Conservation (phyloP, 2,797 vertebrate species). For the Sebastes miniatus region DNA sequence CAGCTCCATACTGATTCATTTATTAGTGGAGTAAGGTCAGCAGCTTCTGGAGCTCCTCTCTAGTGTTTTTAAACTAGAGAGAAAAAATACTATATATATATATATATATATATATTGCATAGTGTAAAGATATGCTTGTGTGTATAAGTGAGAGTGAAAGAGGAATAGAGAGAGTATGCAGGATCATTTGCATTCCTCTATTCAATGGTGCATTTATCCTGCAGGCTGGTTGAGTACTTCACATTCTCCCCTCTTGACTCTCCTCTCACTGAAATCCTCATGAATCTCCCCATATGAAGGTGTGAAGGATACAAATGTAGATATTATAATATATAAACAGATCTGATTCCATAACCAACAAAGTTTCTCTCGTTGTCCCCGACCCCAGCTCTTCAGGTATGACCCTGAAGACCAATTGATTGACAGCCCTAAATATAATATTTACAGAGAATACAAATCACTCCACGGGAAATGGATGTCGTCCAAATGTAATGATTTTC, state of each 20-base stretch:
- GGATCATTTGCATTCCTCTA: constrained; percentile 26
- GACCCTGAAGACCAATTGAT: constrained; percentile 50
- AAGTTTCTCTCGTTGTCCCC: not conserved
- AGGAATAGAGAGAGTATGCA: not conserved
- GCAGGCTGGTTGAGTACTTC: constrained; percentile 2
- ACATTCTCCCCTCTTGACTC: not conserved
- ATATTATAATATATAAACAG: not conserved
- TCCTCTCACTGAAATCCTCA: not conserved
- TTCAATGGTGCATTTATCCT: constrained; percentile 7
- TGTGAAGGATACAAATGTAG: not conserved
- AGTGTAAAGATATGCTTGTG: not conserved
- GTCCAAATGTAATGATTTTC: not conserved
- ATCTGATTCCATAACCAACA: not conserved
- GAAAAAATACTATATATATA: too few relatives aligned
- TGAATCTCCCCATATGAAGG: not conserved
- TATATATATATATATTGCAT: not conserved
- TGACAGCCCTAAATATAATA: not conserved
- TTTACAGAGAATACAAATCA: not conserved
- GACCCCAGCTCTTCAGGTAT: constrained; percentile 87
- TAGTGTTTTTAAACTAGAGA: not conserved
- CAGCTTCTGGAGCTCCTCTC: not conserved
- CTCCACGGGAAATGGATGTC: not conserved
- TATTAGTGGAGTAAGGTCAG: not conserved
- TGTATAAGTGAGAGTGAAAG: not conserved
- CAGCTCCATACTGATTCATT: not conserved